A percentile compares a stretch with the other conserved stretches of the same genome.
phyloP scores from a whole-genome alignment of 2,113 vertebrate species.

The Raja brachyura region DNA sequence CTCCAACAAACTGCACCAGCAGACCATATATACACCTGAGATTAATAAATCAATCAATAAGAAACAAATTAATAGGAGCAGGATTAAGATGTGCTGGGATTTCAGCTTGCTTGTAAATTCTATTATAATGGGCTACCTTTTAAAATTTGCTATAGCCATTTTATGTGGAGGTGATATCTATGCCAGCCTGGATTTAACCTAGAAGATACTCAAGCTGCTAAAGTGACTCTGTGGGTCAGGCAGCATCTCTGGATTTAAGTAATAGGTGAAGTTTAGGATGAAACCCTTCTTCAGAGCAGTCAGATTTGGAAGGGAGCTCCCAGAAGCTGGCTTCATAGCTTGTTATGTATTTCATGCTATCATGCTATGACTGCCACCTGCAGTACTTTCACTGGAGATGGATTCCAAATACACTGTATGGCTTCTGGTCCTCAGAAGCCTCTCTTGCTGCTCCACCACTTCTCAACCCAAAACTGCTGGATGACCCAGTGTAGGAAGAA shows the following conservation, averaged over 20 bases:
- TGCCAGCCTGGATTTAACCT: too few relatives aligned
- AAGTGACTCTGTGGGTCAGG: too few relatives aligned
- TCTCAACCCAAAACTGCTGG: neutral
- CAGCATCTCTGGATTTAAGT: too few relatives aligned
- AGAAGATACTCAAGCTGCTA: too few relatives aligned
- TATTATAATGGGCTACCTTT: neutral
- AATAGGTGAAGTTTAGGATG: too few relatives aligned
- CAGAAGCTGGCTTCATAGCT: neutral
- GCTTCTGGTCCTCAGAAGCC: neutral
- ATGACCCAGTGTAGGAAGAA: neutral
- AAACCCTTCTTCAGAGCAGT: too few relatives aligned
- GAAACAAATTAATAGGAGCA: neutral
- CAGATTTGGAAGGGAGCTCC: neutral
- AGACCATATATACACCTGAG: neutral
- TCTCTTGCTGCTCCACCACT: neutral
- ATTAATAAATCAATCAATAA: neutral
- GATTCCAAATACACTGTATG: neutral
- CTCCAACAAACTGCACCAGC: too few relatives aligned
- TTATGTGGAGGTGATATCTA: too few relatives aligned
- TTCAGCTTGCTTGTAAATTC: neutral
- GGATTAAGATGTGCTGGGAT: neutral
- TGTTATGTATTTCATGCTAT: neutral
- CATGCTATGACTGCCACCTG: neutral
- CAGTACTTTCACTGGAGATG: neutral
- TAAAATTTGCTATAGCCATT: too few relatives aligned